Percentiles rank a stretch among this genome's conserved stretches.
Evolutionary conservation across 2,888 invertebrate species (phyloP).

Genomic region (Cryptosula pallasiana): DNA sequence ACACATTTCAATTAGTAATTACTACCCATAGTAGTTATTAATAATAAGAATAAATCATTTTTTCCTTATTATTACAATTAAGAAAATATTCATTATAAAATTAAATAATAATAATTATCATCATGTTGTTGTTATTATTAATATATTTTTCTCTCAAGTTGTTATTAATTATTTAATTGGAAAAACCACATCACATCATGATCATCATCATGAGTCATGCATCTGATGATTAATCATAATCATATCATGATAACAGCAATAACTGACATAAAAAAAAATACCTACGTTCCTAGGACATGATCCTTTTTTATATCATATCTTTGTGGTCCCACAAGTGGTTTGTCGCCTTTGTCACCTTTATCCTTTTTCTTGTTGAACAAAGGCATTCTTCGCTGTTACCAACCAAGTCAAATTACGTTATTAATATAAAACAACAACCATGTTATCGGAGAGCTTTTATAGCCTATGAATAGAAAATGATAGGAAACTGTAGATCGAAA

Average conservation of each 20-base stretch:
- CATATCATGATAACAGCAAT: too few species aligned
- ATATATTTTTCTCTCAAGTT: neutral
- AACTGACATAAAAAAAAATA: neutral
- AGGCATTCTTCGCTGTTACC: slow-evolving; percentile 8
- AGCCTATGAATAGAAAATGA: neutral
- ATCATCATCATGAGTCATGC: too few species aligned
- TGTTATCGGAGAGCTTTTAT: neutral
- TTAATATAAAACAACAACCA: neutral
- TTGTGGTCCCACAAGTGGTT: neutral
- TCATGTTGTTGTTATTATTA: neutral
- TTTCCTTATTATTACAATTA: too few species aligned
- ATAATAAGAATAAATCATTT: too few species aligned
- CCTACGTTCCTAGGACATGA: slow-evolving; percentile 23
- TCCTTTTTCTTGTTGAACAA: slow-evolving; percentile 24
- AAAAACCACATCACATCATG: too few species aligned
- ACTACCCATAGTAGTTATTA: too few species aligned
- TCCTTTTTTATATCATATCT: slow-evolving; percentile 24
- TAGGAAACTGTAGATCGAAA: neutral
- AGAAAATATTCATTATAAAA: too few species aligned
- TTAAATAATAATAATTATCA: too few species aligned
- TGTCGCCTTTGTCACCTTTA: slow-evolving; percentile 1
- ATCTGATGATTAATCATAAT: too few species aligned
- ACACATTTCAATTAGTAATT: too few species aligned
- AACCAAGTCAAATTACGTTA: too few species aligned
- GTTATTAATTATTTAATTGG: neutral